Evolutionary conservation across 2,797 vertebrate genomes (phyloP), one percentile per base, ranked within the genome.

Genomic region (Protonibea diacanthus): DNA sequence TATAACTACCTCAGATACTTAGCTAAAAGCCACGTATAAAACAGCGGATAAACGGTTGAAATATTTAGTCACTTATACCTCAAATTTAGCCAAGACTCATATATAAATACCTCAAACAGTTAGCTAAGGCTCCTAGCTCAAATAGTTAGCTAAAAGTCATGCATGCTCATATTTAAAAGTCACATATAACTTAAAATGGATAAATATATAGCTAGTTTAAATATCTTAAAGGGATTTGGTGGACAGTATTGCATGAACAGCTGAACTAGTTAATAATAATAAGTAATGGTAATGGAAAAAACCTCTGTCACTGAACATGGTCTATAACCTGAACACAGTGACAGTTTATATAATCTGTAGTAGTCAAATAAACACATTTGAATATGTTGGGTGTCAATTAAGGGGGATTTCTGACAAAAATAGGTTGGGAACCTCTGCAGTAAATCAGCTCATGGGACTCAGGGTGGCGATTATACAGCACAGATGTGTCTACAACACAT

Each of bases 401-500:
- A 40, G 17, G 17, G 12, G 2, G 18, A 6, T 17, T 38, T 56
- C 21, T 52, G 47, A 44, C 6, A 42, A 49, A 72, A 76, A 53
- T 38, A 71, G 8, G 33, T 11, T 5, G 20, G 11, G 17, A 59
- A 23, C 6, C 14, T 6, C 52, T 76, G 57, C 68, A 69, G 66
- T 40, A 14, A 60, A n/a, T 73, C 56, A 40, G 47, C 67, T 51
- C 38, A 53, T 29, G 76, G 45, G 18, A 68, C 51, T 75, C 58
- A 40, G 75, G 64, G 23, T 4, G 55, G 51, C 75, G 53, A 78
- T 81, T 66, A 75, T 25, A 71, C 40, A 61, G 38, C 64, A 68
- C 68, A 81, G 65, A 66, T 73, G 38, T 56, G 49, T 59, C 45
- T 23, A 44, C 61, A 33, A 38, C 52, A 55, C 61, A 33, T 8